A percentile compares a stretch with the other conserved stretches of the same genome.
Evolutionary conservation across 2,888 invertebrate genomes (phyloP).

Genomic region (Eristalinus sepulchralis): DNA sequence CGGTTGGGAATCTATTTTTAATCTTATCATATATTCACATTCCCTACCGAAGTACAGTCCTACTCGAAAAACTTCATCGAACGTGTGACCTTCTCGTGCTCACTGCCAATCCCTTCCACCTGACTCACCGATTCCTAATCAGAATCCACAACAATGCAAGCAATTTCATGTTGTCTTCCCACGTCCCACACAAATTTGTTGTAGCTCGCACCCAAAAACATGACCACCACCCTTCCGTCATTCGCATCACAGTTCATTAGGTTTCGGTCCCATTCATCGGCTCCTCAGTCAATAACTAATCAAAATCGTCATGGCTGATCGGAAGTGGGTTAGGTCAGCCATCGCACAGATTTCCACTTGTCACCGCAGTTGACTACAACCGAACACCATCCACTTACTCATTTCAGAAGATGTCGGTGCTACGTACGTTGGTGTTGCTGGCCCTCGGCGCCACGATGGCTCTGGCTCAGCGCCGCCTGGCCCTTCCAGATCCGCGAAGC

Average conservation of each 20-base stretch:
- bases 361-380: background rate
- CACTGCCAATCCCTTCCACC: background rate
- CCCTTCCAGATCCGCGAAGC: slow-evolving; percentile 93
- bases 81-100: background rate
- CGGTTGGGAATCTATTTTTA: no score
- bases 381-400: slow-evolving; percentile 33
- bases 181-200: background rate
- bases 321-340: slow-evolving; percentile 60
- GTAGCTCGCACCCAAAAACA: background rate
- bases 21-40: no score
- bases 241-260: background rate
- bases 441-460: slow-evolving; percentile 85
- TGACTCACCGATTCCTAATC: background rate
- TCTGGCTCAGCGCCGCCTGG: slow-evolving; percentile 91
- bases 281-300: slow-evolving; percentile 59
- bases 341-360: slow-evolving; percentile 1
- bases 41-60: no score
- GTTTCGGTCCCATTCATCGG: background rate
- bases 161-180: background rate
- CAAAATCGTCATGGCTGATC: slow-evolving; percentile 66
- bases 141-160: background rate
- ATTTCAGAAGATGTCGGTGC: slow-evolving; percentile 76
- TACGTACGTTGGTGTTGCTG: slow-evolving; percentile 83
- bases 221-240: background rate
- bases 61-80: background rate